Conservation (phyloP, 2,113 vertebrate species). For the Gambusia affinis region DNA sequence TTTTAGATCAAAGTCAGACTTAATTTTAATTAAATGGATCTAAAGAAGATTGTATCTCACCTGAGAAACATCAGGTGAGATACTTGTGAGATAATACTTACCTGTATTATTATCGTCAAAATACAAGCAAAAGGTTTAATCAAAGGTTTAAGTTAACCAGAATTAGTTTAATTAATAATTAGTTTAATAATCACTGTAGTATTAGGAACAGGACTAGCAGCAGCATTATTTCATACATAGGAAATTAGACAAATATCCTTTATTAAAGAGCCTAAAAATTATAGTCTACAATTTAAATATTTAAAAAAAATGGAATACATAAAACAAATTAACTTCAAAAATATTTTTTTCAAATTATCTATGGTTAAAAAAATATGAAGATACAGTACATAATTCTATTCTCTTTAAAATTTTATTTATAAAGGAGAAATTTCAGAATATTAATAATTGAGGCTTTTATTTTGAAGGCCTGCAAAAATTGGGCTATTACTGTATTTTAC, state of each 20-base stretch:
- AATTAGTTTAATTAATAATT: neutral
- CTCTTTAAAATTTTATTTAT: neutral
- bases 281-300: too few relatives aligned
- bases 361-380: too few relatives aligned
- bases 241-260: too few relatives aligned
- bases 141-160: neutral
- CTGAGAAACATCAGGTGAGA: too few relatives aligned
- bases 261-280: too few relatives aligned
- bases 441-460: neutral
- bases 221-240: neutral
- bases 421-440: neutral
- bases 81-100: too few relatives aligned
- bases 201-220: neutral
- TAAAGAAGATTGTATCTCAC: neutral
- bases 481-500: neutral
- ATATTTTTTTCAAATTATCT: neutral
- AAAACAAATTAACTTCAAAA: too few relatives aligned
- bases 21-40: neutral
- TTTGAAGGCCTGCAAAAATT: neutral
- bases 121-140: neutral
- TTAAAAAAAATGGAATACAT: neutral
- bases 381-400: too few relatives aligned
- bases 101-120: neutral
- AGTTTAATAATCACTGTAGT: neutral
- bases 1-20: neutral